phyloP scores from a whole-genome alignment of 2,888 invertebrate species.

The Escarpia spicata region DNA sequence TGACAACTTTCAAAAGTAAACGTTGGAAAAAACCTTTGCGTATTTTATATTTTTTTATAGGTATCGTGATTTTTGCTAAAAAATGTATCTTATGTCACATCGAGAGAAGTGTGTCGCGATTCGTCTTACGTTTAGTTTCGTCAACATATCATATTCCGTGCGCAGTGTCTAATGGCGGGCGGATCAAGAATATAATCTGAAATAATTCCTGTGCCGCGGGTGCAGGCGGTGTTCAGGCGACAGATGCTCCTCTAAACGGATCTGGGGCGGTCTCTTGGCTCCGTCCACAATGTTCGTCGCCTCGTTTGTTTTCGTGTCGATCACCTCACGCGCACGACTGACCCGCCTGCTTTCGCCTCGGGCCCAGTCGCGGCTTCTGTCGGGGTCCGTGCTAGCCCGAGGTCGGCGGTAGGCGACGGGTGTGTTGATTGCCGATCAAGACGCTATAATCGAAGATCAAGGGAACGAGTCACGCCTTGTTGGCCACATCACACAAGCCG shows the following conservation, averaged over 20 bases:
- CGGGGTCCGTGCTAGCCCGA: background rate
- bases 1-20: too few species aligned
- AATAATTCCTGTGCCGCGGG: background rate
- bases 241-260: background rate
- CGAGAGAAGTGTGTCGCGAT: too few species aligned
- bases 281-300: background rate
- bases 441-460: background rate
- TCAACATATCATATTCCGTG: background rate
- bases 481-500: conserved; percentile 5
- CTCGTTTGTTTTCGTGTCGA: background rate
- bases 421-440: background rate
- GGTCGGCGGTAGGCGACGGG: background rate
- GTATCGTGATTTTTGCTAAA: too few species aligned
- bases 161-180: background rate
- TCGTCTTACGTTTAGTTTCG: background rate
- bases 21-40: too few species aligned
- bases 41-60: too few species aligned
- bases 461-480: background rate
- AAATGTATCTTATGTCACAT: too few species aligned
- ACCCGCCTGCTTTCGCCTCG: background rate
- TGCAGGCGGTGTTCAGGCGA: background rate
- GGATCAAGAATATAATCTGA: background rate
- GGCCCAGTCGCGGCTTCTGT: background rate
- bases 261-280: background rate
- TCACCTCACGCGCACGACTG: background rate